Conservation (phyloP, 2,888 invertebrate genomes). For the Cetonia aurata region DNA sequence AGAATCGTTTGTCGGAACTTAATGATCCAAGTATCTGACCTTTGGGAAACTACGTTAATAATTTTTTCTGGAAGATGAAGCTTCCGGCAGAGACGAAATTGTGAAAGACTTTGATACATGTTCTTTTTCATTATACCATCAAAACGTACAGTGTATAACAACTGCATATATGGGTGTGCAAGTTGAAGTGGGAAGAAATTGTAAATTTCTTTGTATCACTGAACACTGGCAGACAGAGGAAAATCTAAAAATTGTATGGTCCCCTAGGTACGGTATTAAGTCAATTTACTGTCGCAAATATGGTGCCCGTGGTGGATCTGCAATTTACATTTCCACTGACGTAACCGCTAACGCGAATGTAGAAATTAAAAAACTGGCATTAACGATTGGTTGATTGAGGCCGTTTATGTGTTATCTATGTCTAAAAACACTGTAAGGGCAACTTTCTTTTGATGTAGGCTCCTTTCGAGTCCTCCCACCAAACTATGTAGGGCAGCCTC, state of each 20-base stretch:
- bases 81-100: neutral
- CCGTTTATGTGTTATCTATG: too few relatives aligned
- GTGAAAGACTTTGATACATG: neutral
- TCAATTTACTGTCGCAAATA: constrained; percentile 8
- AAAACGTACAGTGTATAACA: neutral
- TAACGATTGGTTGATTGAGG: too few relatives aligned
- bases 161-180: neutral
- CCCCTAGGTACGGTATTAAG: neutral
- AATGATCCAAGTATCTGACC: too few relatives aligned
- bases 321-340: constrained; percentile 6
- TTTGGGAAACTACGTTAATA: neutral
- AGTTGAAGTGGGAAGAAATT: constrained; percentile 11
- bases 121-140: too few relatives aligned
- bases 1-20: too few relatives aligned
- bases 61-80: constrained; percentile 10
- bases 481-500: too few relatives aligned
- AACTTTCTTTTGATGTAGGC: too few relatives aligned
- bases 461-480: too few relatives aligned
- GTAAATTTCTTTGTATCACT: constrained; percentile 14
- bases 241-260: constrained; percentile 10
- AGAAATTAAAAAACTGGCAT: neutral
- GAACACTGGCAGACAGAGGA: constrained; percentile 15
- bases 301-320: constrained; percentile 6
- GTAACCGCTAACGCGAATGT: constrained; percentile 1
- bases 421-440: too few relatives aligned